Evolutionary conservation across 53 echinoderm and acorn worm species (phyloP), one percentile per base, ranked within the genome.

Genomic region (Paracentrotus lividus): DNA sequence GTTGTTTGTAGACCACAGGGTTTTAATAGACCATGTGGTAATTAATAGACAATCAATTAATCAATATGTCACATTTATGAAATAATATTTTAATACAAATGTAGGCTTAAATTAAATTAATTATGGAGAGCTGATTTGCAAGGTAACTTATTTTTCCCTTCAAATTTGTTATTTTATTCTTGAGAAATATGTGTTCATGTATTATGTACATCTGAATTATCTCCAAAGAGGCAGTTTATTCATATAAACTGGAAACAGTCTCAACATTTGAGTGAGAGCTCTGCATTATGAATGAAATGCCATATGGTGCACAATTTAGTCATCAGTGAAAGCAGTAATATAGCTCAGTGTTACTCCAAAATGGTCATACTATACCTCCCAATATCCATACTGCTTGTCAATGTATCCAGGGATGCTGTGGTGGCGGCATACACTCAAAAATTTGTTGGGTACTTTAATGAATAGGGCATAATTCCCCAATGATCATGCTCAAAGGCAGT

Each of bases 391-490:
- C 16, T 2, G 72, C 16, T 18, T 72, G 72, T 8, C 32, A 72
- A 72, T 67, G 8, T 72, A 72, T 72, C 72, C 16, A 29, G 2
- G 40, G 36, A 40, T 57, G 57, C 13, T 55, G 55, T 55, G 55
- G 55, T 55, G 57, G n/a, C 60, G 7, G 60, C 1, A 36, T 31
- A 38, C 69, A 69, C 69, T 69, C 69, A 36, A 18, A 69, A 26
- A 1, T 69, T 38, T 72, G 36, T 14, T 38, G 72, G 16, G 40
- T 64, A 51, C 36, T 10, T 72, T 72, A 72, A 72, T 72, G 72
- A 72, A 72, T 72, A 36, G 72, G 72, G 72, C 72, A 72, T 72
- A 72, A 72, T 72, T 72, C 18, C 16, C 38, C 72, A 32, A 72
- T 72, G 36, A 72, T 72, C 40, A 72, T 72, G 72, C 38, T 34